Evolutionary conservation across 2,113 vertebrate species (phyloP).

Genomic region (Microcebus ravelobensis): DNA sequence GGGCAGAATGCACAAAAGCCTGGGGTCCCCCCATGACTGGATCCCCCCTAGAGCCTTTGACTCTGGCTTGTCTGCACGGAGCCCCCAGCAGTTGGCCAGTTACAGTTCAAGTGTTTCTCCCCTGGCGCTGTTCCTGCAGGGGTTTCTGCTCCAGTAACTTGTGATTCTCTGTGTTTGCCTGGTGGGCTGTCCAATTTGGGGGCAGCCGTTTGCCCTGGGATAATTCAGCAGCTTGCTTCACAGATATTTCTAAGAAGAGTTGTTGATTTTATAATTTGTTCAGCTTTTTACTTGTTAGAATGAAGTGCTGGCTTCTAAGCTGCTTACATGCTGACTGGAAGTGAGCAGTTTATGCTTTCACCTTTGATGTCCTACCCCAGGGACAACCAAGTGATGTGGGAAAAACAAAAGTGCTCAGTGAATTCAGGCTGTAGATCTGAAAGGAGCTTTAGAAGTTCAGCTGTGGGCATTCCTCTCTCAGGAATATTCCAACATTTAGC

Average conservation of each 20-base stretch:
- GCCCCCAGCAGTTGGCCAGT: fast-evolving
- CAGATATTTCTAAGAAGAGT: not conserved
- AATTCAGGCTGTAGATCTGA: not conserved
- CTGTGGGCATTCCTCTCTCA: not conserved
- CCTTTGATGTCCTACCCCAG: not conserved
- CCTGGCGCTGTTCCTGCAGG: fast-evolving
- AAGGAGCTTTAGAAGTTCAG: not conserved
- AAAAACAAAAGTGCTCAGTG: not conserved
- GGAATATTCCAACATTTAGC: no score
- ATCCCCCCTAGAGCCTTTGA: not conserved
- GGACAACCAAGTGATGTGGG: not conserved
- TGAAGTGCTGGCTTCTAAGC: not conserved
- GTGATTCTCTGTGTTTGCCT: not conserved
- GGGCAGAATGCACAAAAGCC: not conserved
- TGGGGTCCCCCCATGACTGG: fast-evolving
- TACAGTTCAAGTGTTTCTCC: not conserved
- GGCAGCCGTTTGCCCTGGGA: not conserved
- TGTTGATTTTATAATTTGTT: not conserved
- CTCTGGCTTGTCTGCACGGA: not conserved
- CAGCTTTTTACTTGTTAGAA: not conserved
- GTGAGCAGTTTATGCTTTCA: not conserved
- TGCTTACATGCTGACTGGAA: not conserved
- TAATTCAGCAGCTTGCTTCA: not conserved
- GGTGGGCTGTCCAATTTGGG: not conserved
- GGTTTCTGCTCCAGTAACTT: not conserved